phyloP scores from a whole-genome alignment of 1,140 invertebrate species.

The Bombus pyrosoma region DNA sequence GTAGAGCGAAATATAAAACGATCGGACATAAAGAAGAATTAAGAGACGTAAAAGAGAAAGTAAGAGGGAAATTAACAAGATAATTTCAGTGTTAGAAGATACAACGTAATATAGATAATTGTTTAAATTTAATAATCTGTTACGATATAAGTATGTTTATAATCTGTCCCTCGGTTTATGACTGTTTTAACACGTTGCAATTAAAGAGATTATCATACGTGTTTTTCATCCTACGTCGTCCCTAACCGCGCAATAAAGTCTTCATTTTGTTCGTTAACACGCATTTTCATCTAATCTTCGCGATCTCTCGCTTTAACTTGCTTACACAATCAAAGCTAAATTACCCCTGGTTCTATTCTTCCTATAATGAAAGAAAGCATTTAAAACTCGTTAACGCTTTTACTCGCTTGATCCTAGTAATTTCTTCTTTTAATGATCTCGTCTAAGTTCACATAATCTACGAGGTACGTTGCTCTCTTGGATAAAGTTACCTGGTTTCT shows the following conservation, averaged over 20 bases:
- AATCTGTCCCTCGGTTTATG: not conserved
- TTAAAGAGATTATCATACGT: conserved; percentile 1
- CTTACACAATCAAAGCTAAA: not conserved
- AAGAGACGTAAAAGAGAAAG: not conserved
- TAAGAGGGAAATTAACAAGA: not conserved
- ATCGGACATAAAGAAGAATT: not conserved
- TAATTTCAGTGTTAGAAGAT: not conserved
- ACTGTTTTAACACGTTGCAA: not conserved
- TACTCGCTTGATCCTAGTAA: not conserved
- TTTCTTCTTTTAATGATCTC: not conserved
- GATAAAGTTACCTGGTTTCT: not conserved
- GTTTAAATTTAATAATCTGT: not conserved
- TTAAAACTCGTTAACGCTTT: not conserved
- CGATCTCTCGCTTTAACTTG: not conserved
- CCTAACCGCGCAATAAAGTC: not conserved
- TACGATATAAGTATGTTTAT: no score
- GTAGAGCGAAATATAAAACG: no score
- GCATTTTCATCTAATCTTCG: not conserved
- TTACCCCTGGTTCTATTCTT: not conserved
- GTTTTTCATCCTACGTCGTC: not conserved
- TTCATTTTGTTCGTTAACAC: not conserved
- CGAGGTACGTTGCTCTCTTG: not conserved
- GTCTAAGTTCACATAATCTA: not conserved
- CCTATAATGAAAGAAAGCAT: conserved; percentile 14
- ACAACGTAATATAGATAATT: not conserved